These are phyloP conservation scores for Podarcis muralis DNA, from an alignment of 2,113 vertebrate species.

Conservation along the genomic window DNA sequence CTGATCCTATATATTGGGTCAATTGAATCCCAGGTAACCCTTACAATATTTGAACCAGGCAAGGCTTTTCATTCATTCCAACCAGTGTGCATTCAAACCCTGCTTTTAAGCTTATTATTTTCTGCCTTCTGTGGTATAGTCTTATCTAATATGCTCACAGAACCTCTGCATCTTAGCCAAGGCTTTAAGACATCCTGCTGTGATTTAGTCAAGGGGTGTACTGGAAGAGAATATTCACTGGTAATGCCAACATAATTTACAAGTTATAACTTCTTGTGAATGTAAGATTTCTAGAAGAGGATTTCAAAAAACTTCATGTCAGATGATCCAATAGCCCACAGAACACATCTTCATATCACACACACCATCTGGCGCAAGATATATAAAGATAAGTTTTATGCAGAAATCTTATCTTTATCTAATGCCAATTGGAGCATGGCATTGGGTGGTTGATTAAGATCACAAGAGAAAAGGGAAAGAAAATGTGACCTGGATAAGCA, in stretches of 20 bases:
- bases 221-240: conserved; percentile 24
- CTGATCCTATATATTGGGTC: conserved; percentile 22
- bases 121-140: conserved; percentile 27
- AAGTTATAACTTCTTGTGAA: conserved; percentile 17
- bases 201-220: conserved; percentile 34
- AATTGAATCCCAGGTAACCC: conserved; percentile 23
- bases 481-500: background rate
- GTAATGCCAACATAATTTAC: conserved; percentile 52
- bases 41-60: conserved; percentile 22
- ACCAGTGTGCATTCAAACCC: conserved; percentile 4
- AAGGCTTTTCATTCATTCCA: conserved; percentile 28
- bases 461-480: background rate
- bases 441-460: background rate
- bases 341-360: background rate
- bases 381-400: background rate
- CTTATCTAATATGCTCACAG: conserved; percentile 42
- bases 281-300: conserved; percentile 3
- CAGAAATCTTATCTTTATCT: background rate
- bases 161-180: conserved; percentile 24
- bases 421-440: background rate
- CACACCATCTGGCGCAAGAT: background rate
- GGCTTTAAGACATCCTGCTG: conserved; percentile 35
- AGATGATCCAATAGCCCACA: background rate
- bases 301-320: conserved; percentile 18
- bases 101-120: conserved; percentile 42